Conservation (phyloP, 1,140 invertebrate species). For the Hycleus phaleratus region DNA sequence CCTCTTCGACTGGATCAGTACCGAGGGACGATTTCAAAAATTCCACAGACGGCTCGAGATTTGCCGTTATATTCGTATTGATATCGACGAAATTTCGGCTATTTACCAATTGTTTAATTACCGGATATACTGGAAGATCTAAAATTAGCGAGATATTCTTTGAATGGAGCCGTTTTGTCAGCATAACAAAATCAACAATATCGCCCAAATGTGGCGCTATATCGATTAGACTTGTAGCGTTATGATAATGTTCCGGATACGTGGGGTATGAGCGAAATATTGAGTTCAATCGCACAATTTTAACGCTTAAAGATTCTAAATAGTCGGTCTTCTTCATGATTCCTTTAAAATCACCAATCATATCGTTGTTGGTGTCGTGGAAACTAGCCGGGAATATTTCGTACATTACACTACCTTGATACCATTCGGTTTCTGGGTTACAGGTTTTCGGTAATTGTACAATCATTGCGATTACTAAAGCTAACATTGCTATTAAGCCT, state of each 20-base stretch:
- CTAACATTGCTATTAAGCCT: constrained; percentile 57
- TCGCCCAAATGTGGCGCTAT: constrained; percentile 58
- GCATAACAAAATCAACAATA: constrained; percentile 54
- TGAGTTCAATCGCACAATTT: constrained; percentile 63
- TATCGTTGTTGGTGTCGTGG: constrained; percentile 67
- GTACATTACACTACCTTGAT: constrained; percentile 72
- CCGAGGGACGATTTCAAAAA: constrained; percentile 22
- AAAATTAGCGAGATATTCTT: constrained; percentile 64
- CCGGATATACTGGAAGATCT: constrained; percentile 63
- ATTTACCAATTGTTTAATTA: constrained; percentile 41
- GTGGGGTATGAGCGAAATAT: constrained; percentile 57
- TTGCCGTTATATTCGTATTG: neutral
- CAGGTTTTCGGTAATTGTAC: constrained; percentile 61
- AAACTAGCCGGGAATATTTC: constrained; percentile 78
- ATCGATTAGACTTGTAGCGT: constrained; percentile 52
- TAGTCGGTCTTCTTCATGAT: constrained; percentile 60
- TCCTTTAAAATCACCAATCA: constrained; percentile 65
- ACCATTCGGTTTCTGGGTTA: constrained; percentile 63
- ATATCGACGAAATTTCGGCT: neutral
- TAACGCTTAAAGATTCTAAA: constrained; percentile 55
- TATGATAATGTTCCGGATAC: constrained; percentile 62
- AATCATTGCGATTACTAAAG: constrained; percentile 61
- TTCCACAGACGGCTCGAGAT: constrained; percentile 16
- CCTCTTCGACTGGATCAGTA: constrained; percentile 42
- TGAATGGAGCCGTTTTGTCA: constrained; percentile 52